phyloP scores from a whole-genome alignment of 2,888 invertebrate genomes.

The Aquatica leii region DNA sequence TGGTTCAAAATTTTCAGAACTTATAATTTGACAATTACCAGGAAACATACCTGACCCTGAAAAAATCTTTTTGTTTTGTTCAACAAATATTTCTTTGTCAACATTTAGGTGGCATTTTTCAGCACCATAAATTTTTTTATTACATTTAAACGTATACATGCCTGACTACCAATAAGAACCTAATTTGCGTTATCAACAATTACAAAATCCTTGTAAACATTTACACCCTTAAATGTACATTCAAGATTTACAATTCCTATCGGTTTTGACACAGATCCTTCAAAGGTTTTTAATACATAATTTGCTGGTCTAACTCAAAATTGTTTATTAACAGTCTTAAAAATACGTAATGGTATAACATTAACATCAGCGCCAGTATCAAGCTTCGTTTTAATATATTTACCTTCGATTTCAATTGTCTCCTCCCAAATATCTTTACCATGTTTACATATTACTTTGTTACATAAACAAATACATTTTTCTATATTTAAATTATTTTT shows the following conservation, averaged over 20 bases:
- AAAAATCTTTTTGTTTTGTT: not conserved
- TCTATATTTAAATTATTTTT: not conserved
- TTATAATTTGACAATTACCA: no score
- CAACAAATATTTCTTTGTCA: conserved; percentile 1
- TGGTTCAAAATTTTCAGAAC: no score
- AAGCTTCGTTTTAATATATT: no score
- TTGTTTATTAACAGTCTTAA: not conserved
- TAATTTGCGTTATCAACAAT: not conserved
- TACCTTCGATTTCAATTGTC: not conserved
- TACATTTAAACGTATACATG: not conserved
- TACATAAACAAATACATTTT: not conserved
- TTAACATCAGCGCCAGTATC: not conserved
- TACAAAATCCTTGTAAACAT: not conserved
- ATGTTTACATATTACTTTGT: not conserved
- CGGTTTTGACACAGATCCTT: no score
- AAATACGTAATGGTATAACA: conserved; percentile 3
- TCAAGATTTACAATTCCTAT: not conserved
- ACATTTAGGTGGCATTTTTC: not conserved
- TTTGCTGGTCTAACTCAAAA: not conserved
- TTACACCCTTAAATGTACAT: not conserved
- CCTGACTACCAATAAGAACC: not conserved
- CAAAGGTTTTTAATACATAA: not conserved
- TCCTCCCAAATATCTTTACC: conserved; percentile 7
- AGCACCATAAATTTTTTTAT: not conserved
- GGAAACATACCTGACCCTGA: no score